Evolutionary conservation across 2,888 invertebrate genomes (phyloP), one percentile per base, ranked within the genome.

Genomic region (Tubulanus polymorphus): DNA sequence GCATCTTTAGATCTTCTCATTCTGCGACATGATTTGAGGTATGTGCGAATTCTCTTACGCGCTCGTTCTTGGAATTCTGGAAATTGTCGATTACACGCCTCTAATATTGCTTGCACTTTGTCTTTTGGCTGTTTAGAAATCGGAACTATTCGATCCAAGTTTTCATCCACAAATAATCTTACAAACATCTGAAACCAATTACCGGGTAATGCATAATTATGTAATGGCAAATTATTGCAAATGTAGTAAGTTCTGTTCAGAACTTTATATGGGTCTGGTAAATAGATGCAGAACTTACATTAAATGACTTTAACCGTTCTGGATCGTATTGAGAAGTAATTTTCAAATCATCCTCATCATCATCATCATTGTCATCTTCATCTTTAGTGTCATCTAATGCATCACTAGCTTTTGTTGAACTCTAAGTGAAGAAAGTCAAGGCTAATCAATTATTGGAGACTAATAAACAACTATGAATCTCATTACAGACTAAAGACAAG

Each of bases 61-160:
- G 95, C 93, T 57, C 95, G 85, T 77, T 94, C 93, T 57, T 93
- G 92, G 74, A 94, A 94, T 81, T 95, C 95, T 57, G 95, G 94
- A 77, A 95, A 95, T 82, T 95, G 95, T 68, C 95, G 84, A 61
- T 93, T 91, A 82, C 95, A 95, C 23, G 94, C 94, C 79, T 95
- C 95, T 63, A 95, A 92, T 76, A 95, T 95, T 23, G 94, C 95
- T 76, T 95, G 94, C 66, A 95, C 93, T 83, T 95, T 95, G 79
- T 95, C 95, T 78, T 95, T 95, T 8, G 95, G 95, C 81, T 95
- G 95, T 77, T 95, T 93, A 52, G 94, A 94, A 73, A 95, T 95
- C 56, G 95, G 95, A 56, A 95, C 93, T 84, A 93, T 93, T 74
- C 95, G 86, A 79, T 95, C 95, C 68, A 95, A 83, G 78, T 95